phyloP scores from a whole-genome alignment of 92 coral and sea anemone species.

The Epizoanthus scotinus region DNA sequence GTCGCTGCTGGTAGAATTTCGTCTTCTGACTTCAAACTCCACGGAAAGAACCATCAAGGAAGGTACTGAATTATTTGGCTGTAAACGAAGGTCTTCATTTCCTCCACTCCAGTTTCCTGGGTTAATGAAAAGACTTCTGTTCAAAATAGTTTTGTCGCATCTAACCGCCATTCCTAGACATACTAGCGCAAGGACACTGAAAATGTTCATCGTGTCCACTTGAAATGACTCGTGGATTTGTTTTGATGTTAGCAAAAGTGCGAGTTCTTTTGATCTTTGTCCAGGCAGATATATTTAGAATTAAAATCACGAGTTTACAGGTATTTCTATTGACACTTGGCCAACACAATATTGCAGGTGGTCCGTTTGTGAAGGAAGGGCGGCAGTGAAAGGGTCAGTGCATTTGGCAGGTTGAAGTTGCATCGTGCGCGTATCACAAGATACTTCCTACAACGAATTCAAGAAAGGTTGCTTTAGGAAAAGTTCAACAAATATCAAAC shows the following conservation, averaged over 20 bases:
- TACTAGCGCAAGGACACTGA: neutral
- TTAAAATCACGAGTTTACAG: constrained; percentile 15
- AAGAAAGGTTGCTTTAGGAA: too few relatives aligned
- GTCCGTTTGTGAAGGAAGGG: neutral
- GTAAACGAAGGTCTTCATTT: constrained; percentile 26
- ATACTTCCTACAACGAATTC: neutral
- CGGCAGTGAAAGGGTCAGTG: too few relatives aligned
- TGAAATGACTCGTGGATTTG: neutral
- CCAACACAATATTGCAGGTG: constrained; percentile 8
- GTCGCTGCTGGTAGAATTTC: neutral
- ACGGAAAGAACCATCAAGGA: constrained; percentile 24
- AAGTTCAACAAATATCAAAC: too few relatives aligned
- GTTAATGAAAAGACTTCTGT: constrained; percentile 23
- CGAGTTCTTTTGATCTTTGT: neutral
- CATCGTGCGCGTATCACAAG: neutral
- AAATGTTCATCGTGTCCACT: constrained; percentile 7
- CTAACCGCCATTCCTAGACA: constrained; percentile 21
- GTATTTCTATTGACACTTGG: constrained; percentile 3
- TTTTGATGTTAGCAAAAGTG: neutral
- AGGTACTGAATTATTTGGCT: constrained; percentile 32
- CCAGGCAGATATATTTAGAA: constrained; percentile 6
- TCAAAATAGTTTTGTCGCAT: neutral
- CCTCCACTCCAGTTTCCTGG: neutral
- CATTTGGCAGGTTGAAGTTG: neutral
- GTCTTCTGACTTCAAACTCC: constrained; percentile 33